Evolutionary conservation across 1,140 invertebrate species (phyloP).

Genomic region (Drosophila grimshawi): DNA sequence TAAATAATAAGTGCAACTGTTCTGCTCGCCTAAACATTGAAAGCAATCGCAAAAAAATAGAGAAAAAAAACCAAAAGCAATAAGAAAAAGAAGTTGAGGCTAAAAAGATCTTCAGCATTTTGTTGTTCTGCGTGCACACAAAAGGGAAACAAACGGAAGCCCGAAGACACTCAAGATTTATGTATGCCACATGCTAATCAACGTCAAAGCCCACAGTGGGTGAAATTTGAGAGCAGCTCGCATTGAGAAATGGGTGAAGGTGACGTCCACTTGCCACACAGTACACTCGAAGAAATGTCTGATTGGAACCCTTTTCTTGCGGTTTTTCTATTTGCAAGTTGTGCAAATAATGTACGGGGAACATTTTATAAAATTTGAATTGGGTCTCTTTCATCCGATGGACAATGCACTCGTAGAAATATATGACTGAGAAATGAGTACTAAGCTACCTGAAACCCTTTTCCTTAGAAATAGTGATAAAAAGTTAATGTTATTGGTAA

Average conservation of each 20-base stretch:
- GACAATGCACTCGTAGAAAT: no score
- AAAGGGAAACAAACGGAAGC: slow-evolving; percentile 80
- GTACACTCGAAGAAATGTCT: background rate
- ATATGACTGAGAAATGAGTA: no score
- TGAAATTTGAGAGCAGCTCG: slow-evolving; percentile 54
- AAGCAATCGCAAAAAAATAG: slow-evolving; percentile 16
- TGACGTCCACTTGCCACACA: slow-evolving; percentile 49
- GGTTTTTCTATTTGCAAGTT: no score
- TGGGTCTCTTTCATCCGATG: no score
- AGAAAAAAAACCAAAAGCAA: background rate
- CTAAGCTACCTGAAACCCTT: no score
- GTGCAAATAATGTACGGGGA: no score
- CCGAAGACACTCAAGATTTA: slow-evolving; percentile 62
- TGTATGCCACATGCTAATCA: slow-evolving; percentile 80
- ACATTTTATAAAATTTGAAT: no score
- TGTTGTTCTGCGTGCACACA: slow-evolving; percentile 28
- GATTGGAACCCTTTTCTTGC: background rate
- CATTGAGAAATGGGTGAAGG: slow-evolving; percentile 73
- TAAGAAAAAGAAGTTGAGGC: background rate
- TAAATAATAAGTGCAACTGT: slow-evolving; percentile 65
- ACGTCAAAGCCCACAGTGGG: slow-evolving; percentile 63
- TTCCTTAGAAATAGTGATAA: no score
- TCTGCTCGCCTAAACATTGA: slow-evolving; percentile 65
- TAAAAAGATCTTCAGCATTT: slow-evolving; percentile 17
- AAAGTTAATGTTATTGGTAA: no score